These are phyloP conservation scores for Mayetiola destructor DNA, from an alignment of 2,888 invertebrate genomes.

Conservation along the genomic window DNA sequence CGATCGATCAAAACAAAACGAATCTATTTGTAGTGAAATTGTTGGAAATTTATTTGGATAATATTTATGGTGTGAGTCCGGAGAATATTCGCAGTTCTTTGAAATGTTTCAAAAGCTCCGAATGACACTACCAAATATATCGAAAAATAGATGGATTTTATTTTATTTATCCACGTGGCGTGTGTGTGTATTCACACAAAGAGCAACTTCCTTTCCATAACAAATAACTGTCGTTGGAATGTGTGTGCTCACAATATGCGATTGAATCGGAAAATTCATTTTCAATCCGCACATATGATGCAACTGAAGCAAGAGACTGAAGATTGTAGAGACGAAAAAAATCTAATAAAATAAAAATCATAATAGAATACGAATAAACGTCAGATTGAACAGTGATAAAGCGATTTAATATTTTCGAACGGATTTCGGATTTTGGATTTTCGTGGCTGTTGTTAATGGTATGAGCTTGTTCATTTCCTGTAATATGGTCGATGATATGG, in stretches of 20 bases:
- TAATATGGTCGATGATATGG: not conserved
- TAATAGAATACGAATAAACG: slow-evolving; percentile 11
- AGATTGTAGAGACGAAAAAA: not conserved
- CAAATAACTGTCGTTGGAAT: not conserved
- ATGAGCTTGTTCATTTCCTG: slow-evolving; percentile 8
- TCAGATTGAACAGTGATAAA: slow-evolving; percentile 11
- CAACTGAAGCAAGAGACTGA: not conserved
- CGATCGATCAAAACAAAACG: no score
- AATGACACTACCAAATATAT: slow-evolving; percentile 3
- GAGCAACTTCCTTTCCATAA: not conserved
- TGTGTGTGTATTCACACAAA: not conserved
- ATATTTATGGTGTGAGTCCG: no score
- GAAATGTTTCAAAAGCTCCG: not conserved
- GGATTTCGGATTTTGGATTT: not conserved
- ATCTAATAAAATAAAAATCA: slow-evolving; percentile 12
- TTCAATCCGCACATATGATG: not conserved
- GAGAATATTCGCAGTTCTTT: no score
- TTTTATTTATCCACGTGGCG: not conserved
- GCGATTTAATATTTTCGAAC: slow-evolving; percentile 5
- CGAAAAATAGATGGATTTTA: slow-evolving; percentile 1
- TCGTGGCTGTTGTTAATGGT: not conserved
- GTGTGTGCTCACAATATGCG: not conserved
- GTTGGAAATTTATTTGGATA: no score
- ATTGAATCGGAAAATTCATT: not conserved
- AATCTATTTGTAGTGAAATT: no score